phyloP scores from a whole-genome alignment of 2,797 vertebrate genomes.

The Enteromius treurensis region DNA sequence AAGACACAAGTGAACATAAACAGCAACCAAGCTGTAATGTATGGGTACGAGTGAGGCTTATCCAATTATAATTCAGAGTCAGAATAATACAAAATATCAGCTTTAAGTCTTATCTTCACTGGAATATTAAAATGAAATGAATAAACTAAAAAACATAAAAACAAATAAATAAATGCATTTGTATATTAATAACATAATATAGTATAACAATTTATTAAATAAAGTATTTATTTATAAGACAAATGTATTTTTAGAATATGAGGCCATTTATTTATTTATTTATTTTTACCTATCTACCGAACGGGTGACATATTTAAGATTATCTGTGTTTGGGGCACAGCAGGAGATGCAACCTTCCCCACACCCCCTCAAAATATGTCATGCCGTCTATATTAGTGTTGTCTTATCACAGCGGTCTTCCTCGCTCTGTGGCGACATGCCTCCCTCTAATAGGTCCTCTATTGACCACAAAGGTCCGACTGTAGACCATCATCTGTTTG shows the following conservation, averaged over 20 bases:
- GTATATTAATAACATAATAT: background rate
- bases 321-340: background rate
- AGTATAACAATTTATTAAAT: background rate
- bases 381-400: constrained; percentile 7
- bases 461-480: constrained; percentile 39
- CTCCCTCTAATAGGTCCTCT: constrained; percentile 18
- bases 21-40: background rate
- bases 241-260: background rate
- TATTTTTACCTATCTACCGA: background rate
- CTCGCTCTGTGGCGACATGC: background rate
- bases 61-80: background rate
- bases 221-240: too few relatives aligned
- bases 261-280: background rate
- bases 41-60: background rate
- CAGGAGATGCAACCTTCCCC: background rate
- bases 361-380: background rate
- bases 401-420: constrained; percentile 27
- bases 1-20: background rate
- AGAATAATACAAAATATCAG: background rate
- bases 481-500: constrained; percentile 39
- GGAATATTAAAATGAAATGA: background rate
- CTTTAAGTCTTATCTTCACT: background rate
- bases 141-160: too few relatives aligned
- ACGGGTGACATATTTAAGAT: background rate
- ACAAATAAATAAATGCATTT: too few relatives aligned